phyloP scores from a whole-genome alignment of 2,888 invertebrate species.

The Eupithecia pulchellata region DNA sequence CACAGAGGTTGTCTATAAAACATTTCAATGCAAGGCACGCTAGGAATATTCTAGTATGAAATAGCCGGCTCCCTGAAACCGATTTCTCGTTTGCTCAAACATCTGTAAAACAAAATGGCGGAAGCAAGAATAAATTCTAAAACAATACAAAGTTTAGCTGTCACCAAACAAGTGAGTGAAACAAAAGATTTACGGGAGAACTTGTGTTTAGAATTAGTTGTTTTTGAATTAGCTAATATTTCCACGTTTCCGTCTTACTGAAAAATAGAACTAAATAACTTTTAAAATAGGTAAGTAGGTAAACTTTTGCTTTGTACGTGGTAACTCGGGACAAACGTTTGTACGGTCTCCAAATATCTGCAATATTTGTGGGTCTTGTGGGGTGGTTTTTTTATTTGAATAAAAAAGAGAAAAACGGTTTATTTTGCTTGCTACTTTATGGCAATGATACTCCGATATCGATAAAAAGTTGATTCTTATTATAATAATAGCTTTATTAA shows the following conservation, averaged over 20 bases:
- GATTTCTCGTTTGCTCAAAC: neutral
- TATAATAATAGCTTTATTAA: too few relatives aligned
- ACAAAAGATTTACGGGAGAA: conserved; percentile 80
- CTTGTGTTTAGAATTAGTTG: conserved; percentile 74
- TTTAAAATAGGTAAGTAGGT: neutral
- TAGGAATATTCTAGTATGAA: too few relatives aligned
- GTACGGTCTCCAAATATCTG: neutral
- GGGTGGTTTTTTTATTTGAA: too few relatives aligned
- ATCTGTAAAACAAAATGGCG: conserved; percentile 66
- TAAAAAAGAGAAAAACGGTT: too few relatives aligned
- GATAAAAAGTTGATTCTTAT: too few relatives aligned
- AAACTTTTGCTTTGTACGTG: neutral
- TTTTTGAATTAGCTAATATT: conserved; percentile 32
- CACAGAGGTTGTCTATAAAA: too few relatives aligned
- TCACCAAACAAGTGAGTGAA: conserved; percentile 73
- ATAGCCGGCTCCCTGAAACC: neutral
- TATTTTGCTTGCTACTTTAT: too few relatives aligned
- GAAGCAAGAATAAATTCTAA: conserved; percentile 75
- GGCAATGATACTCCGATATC: too few relatives aligned
- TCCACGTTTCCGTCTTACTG: conserved; percentile 27
- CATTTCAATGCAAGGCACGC: too few relatives aligned
- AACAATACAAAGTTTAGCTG: conserved; percentile 76
- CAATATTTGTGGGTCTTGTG: too few relatives aligned
- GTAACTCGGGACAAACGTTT: neutral
- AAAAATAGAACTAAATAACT: conserved; percentile 17